These are phyloP conservation scores for Parthenolecanium corni DNA, from an alignment of 2,888 invertebrate species.

Conservation along the genomic window DNA sequence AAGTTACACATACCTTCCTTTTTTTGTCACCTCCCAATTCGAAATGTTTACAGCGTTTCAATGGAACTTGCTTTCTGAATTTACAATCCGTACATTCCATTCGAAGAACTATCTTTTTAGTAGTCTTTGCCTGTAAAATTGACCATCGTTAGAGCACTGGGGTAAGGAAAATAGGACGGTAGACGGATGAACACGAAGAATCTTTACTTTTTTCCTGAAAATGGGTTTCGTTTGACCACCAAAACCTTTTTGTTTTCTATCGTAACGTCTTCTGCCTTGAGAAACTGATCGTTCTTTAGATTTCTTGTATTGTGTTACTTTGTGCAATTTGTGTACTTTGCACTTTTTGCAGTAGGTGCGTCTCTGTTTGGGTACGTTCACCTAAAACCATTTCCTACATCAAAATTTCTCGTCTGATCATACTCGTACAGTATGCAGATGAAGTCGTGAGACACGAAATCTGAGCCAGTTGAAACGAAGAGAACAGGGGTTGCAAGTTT, in stretches of 20 bases:
- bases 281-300: slow-evolving; percentile 96
- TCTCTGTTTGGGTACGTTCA: slow-evolving; percentile 98
- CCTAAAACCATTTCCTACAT: no score
- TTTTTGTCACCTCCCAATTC: slow-evolving; percentile 97
- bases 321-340: slow-evolving; percentile 96
- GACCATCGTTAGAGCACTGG: no score
- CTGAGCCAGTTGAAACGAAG: no score
- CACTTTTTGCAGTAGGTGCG: slow-evolving; percentile 99
- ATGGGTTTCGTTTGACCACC: slow-evolving; percentile 99
- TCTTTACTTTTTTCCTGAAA: slow-evolving; percentile 98
- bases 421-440: no score
- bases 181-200: no score
- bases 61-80: slow-evolving; percentile 87
- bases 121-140: slow-evolving; percentile 99
- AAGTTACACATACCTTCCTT: slow-evolving; percentile 54
- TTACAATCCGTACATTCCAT: slow-evolving; percentile 99
- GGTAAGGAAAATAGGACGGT: no score
- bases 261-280: slow-evolving; percentile 96
- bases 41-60: slow-evolving; percentile 99
- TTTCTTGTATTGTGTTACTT: slow-evolving; percentile 99
- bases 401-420: no score
- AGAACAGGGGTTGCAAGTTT: no score
- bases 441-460: no score
- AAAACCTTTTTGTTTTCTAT: slow-evolving; percentile 97
- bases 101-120: slow-evolving; percentile 98